Base-by-base conservation (phyloP, 1,140 invertebrate species). In the Armadillidium nasatum region DNA sequence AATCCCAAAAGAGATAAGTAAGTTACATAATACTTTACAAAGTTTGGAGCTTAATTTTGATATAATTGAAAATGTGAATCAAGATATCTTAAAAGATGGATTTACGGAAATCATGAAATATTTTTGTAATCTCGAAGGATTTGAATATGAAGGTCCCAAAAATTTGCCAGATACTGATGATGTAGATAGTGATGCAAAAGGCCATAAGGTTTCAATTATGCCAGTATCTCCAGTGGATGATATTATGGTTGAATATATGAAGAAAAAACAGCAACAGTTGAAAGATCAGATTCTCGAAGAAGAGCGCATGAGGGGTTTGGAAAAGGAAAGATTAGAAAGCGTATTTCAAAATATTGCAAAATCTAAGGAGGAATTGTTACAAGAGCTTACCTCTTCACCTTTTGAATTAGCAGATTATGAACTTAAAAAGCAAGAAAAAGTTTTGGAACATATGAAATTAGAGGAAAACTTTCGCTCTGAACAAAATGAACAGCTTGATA, bases 81-180 rank as follows among this genome's bases (percentile, higher is more conserved):
- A 82, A 79, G 88, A 89, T 75, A 85, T 92, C 77, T 81, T 87
- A 66, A 80, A 78, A 22, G 84, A 87, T 75, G 90, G 90, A 43
- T 88, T 89, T 46, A 86, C 86, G 83, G 86, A 87, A 74, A 89
- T 93, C 43, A 88, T 92, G 85, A 88, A 88, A 82, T 92, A 87
- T 86, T 85, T 93, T 43, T 85, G 84, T 76, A 50, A 77, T 83
- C 83, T 82, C 75, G 75, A 73, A 79, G 80, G 80, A 13, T 72
- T 84, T 33, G 83, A 84, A 50, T 85, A 85, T 75, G 60, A 82
- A 15, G 79, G 76, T 6, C 50, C 50, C 1, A 19, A 15, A 15
- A 2, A 19, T 60, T n/a, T 43, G 43, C 15, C 22, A 19, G 79
- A 76, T 10, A 33, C 33, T 33, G 79, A 74, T 10, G 45, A 44